These are phyloP conservation scores for Strix occidentalis DNA, from an alignment of 2,797 vertebrate genomes.

Conservation along the genomic window DNA sequence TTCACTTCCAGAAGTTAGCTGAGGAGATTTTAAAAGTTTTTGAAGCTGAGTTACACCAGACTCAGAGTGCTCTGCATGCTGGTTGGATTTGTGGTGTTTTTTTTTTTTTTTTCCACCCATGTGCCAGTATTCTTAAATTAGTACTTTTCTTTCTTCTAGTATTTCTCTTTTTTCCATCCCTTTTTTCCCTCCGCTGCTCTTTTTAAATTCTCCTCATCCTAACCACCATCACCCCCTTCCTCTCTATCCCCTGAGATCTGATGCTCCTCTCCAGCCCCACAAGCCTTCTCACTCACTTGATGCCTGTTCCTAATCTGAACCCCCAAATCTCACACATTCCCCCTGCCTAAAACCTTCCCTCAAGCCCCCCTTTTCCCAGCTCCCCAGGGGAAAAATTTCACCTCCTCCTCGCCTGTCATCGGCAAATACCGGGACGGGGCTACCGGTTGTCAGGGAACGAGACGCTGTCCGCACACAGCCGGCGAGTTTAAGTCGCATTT, in stretches of 20 bases:
- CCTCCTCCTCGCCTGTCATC: background rate
- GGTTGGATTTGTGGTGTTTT: background rate
- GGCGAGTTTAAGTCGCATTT: background rate
- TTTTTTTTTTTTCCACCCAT: too few relatives aligned
- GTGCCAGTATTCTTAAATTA: background rate
- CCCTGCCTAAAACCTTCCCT: background rate
- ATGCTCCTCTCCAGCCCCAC: background rate
- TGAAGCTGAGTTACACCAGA: background rate
- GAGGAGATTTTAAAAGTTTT: background rate
- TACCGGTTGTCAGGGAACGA: too few relatives aligned
- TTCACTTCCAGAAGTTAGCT: background rate
- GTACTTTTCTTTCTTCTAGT: background rate
- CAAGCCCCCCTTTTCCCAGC: too few relatives aligned
- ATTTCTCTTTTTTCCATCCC: background rate
- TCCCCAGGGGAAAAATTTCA: background rate
- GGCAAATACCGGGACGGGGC: background rate
- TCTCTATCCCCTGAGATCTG: fast-evolving
- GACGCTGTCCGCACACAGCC: background rate
- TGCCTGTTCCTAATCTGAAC: background rate
- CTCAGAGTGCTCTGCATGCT: background rate
- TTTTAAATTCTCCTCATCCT: background rate
- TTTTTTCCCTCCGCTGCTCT: background rate
- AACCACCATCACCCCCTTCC: too few relatives aligned
- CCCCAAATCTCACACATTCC: background rate
- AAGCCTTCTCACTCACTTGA: background rate